phyloP scores from a whole-genome alignment of 2,113 vertebrate species.

The Gadus chalcogrammus region DNA sequence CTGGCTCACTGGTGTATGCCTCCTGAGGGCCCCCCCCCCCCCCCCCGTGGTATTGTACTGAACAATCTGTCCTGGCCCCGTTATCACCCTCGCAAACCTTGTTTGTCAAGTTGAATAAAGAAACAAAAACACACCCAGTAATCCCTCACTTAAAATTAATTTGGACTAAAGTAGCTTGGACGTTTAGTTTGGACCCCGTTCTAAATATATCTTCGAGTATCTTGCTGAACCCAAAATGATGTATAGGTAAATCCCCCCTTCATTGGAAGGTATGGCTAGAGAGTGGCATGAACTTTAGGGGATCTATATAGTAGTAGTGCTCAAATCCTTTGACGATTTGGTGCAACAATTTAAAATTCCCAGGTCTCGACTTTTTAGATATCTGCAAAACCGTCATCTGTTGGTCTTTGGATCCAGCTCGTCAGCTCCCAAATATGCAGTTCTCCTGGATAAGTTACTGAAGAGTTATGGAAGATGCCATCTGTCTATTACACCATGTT shows the following conservation, averaged over 20 bases:
- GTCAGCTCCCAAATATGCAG: background rate
- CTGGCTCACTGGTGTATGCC: background rate
- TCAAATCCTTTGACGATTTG: background rate
- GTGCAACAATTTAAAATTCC: slow-evolving; percentile 4
- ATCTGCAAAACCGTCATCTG: slow-evolving; percentile 1
- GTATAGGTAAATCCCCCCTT: background rate
- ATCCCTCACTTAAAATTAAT: background rate
- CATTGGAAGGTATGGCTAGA: no score
- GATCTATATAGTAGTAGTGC: background rate
- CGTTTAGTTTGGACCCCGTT: background rate
- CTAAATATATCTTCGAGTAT: background rate
- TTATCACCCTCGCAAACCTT: background rate
- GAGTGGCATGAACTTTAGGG: background rate
- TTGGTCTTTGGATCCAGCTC: background rate
- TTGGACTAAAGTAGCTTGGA: background rate
- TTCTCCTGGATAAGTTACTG: background rate
- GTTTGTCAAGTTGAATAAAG: background rate
- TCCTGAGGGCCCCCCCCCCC: background rate
- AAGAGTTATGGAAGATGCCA: background rate
- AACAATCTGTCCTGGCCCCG: no score
- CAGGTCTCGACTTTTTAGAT: background rate
- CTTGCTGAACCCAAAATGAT: background rate
- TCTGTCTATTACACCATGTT: background rate
- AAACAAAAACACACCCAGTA: background rate
- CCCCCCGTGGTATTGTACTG: background rate